Percentiles rank a stretch among this genome's conserved stretches.
Evolutionary conservation across 2,888 invertebrate genomes (phyloP).

Genomic region (Ceriagrion tenellum): DNA sequence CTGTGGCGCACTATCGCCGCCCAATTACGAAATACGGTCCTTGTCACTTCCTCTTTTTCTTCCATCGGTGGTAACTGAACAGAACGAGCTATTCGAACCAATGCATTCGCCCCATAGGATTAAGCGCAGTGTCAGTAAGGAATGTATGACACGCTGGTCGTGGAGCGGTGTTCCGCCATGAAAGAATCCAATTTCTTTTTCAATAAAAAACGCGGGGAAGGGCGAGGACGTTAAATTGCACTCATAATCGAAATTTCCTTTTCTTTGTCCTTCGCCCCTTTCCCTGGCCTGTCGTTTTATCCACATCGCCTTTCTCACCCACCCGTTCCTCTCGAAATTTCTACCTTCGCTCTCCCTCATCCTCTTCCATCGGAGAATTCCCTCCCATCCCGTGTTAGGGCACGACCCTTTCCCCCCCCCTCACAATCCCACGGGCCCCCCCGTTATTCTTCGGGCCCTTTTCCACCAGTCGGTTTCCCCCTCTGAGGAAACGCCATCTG

Average conservation of each 20-base stretch:
- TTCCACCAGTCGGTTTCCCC: slow-evolving; percentile 36
- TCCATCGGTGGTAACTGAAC: not conserved
- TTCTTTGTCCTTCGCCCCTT: not conserved
- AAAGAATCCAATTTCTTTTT: not conserved
- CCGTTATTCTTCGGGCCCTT: slow-evolving; percentile 38
- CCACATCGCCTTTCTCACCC: not conserved
- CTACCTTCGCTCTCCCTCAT: not conserved
- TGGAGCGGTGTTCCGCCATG: not conserved
- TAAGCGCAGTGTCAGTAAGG: not conserved
- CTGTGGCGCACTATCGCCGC: not conserved
- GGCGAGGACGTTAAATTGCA: slow-evolving; percentile 7
- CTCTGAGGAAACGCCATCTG: slow-evolving; percentile 57
- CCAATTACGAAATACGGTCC: not conserved
- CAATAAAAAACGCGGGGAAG: not conserved
- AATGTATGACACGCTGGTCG: not conserved
- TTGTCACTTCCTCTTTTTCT: not conserved
- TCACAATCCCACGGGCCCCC: slow-evolving; percentile 20
- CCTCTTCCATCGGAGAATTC: not conserved
- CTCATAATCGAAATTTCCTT: slow-evolving; percentile 36
- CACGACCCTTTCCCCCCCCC: not conserved
- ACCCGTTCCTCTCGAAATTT: not conserved
- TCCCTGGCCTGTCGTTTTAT: not conserved
- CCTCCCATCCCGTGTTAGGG: too few relatives aligned
- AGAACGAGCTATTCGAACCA: not conserved
- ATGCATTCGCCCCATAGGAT: not conserved